These are phyloP conservation scores for Eleginops maclovinus DNA, from an alignment of 2,113 vertebrate species.

Conservation along the genomic window DNA sequence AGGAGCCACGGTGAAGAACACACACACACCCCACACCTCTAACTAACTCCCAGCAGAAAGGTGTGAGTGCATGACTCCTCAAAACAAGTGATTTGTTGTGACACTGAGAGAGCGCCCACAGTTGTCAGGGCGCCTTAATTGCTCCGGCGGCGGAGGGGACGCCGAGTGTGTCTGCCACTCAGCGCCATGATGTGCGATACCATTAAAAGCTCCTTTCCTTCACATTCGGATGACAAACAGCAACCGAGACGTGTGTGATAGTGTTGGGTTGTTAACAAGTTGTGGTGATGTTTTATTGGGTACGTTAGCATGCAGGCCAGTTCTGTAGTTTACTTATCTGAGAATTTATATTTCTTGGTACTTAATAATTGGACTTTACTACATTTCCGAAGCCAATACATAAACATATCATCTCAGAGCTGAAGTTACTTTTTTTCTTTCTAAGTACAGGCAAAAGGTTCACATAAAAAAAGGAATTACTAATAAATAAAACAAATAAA, in stretches of 20 bases:
- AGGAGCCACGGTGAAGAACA: conserved; percentile 55
- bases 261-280: conserved; percentile 91
- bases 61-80: conserved; percentile 73
- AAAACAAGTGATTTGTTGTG: conserved; percentile 83
- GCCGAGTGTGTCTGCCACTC: conserved; percentile 88
- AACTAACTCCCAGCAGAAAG: conserved; percentile 75
- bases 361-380: no score
- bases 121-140: conserved; percentile 83
- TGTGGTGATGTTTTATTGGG: conserved; percentile 82
- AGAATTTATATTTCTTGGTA: no score
- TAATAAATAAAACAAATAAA: no score
- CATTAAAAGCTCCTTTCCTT: conserved; percentile 92
- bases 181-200: conserved; percentile 86
- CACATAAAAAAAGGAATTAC: no score
- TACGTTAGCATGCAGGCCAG: conserved; percentile 34
- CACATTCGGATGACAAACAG: conserved; percentile 95
- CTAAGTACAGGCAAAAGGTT: no score
- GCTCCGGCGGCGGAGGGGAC: conserved; percentile 79
- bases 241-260: conserved; percentile 91
- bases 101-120: conserved; percentile 76
- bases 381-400: no score
- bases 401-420: no score
- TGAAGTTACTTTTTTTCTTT: no score
- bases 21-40: conserved; percentile 27
- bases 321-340: no score